Percentiles rank a stretch among this genome's conserved stretches.
Conservation (phyloP, 1,140 invertebrate species). For the Ips nitidus region DNA sequence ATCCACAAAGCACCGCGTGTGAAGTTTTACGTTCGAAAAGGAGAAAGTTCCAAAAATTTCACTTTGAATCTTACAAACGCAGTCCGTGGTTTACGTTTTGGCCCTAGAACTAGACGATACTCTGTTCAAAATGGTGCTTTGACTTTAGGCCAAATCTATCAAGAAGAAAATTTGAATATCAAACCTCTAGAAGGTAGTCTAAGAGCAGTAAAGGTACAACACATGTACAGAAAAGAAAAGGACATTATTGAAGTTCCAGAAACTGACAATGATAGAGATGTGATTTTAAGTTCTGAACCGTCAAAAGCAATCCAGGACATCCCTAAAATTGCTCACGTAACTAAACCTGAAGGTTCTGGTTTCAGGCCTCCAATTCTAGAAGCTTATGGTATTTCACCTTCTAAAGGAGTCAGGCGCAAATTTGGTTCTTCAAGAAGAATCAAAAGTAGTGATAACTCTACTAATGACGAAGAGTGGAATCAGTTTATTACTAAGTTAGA, state of each 20-base stretch:
- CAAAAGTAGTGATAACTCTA: background rate
- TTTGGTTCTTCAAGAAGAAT: conserved; percentile 21
- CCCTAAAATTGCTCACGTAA: no score
- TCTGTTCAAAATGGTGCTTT: background rate
- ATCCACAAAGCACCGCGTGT: background rate
- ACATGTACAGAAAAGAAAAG: no score
- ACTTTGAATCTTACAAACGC: no score
- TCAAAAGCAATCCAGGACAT: no score
- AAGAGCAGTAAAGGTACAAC: no score
- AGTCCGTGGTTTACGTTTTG: background rate
- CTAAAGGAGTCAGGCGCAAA: conserved; percentile 6
- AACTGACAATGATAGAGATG: no score
- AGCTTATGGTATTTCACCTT: conserved; percentile 22
- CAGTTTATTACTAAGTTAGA: conserved; percentile 42
- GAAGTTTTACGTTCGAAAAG: background rate
- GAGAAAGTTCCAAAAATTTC: background rate
- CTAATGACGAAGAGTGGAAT: conserved; percentile 40
- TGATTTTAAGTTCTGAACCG: no score
- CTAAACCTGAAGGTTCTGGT: background rate
- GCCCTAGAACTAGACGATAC: background rate
- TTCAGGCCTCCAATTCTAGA: conserved; percentile 17
- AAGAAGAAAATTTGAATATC: conserved; percentile 19
- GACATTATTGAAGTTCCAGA: no score
- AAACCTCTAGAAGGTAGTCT: background rate
- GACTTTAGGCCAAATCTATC: conserved; percentile 23